Evolutionary conservation across 2,888 invertebrate genomes (phyloP).

Genomic region (Caenorhabditis macrosperma): DNA sequence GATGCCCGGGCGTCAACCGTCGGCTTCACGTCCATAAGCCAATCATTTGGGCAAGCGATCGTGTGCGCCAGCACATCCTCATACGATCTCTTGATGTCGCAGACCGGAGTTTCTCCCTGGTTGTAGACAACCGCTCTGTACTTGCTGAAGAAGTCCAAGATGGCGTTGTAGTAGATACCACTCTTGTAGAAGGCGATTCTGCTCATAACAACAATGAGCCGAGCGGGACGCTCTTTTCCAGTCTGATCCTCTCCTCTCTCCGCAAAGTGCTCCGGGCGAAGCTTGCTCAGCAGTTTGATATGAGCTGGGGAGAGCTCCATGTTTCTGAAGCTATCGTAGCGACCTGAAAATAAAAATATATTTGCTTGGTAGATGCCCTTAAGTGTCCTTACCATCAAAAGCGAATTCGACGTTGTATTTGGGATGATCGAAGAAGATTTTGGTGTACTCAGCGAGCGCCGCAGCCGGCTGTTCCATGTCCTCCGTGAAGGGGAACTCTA

Average conservation of each 20-base stretch:
- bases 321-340: slow-evolving; percentile 11
- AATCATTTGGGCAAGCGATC: background rate
- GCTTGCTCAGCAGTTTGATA: slow-evolving; percentile 25
- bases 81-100: background rate
- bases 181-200: slow-evolving; percentile 5
- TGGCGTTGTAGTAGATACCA: slow-evolving; percentile 31
- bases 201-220: slow-evolving; percentile 12
- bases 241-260: background rate
- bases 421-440: background rate
- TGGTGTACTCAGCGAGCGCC: slow-evolving; percentile 23
- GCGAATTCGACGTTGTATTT: slow-evolving; percentile 28
- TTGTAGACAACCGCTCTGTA: background rate
- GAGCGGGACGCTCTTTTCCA: slow-evolving; percentile 7
- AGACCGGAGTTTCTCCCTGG: slow-evolving; percentile 10
- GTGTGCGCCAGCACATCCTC: slow-evolving; percentile 11
- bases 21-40: too few species aligned
- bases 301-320: slow-evolving; percentile 23
- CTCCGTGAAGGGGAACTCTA: slow-evolving; percentile 9
- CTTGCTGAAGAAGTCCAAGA: slow-evolving; percentile 8
- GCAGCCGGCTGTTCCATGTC: slow-evolving; percentile 32
- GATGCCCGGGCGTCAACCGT: too few species aligned
- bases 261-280: slow-evolving; percentile 15
- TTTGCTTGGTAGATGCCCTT: background rate
- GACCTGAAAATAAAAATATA: slow-evolving; percentile 20
- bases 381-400: slow-evolving; percentile 24